A percentile compares a stretch with the other conserved stretches of the same genome.
Conservation (phyloP, 2,888 invertebrate species). For the Lapara coniferarum region DNA sequence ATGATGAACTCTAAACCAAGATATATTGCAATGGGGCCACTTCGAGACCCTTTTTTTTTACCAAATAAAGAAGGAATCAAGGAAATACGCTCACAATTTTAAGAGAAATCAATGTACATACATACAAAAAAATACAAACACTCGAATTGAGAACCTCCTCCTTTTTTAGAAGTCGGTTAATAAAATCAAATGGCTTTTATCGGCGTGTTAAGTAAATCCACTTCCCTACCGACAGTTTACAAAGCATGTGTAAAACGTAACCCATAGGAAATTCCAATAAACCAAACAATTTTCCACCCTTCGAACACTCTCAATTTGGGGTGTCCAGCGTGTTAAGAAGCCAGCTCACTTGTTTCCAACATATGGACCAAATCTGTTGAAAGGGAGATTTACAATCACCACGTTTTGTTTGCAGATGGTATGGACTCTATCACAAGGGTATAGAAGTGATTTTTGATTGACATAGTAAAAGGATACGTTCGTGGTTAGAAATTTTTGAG, state of each 20-base stretch:
- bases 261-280: conserved; percentile 79
- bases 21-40: too few relatives aligned
- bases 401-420: conserved; percentile 31
- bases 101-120: too few relatives aligned
- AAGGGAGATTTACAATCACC: conserved; percentile 53
- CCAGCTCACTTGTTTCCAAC: conserved; percentile 76
- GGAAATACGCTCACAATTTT: too few relatives aligned
- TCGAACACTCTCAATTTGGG: conserved; percentile 72
- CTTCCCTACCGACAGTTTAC: conserved; percentile 31
- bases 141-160: too few relatives aligned
- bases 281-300: conserved; percentile 70
- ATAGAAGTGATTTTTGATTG: conserved; percentile 41
- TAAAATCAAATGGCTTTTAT: background rate
- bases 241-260: conserved; percentile 56
- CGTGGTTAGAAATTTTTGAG: conserved; percentile 61
- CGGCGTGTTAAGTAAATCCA: conserved; percentile 25
- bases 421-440: conserved; percentile 30
- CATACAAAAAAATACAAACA: too few relatives aligned
- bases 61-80: too few relatives aligned
- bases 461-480: conserved; percentile 37
- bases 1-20: too few relatives aligned
- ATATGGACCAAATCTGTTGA: conserved; percentile 74
- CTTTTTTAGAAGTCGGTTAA: too few relatives aligned
- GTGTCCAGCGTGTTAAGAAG: conserved; percentile 77
- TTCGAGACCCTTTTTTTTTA: too few relatives aligned